Evolutionary conservation across 1,140 invertebrate species (phyloP).

Genomic region (Brachystomella parvula): DNA sequence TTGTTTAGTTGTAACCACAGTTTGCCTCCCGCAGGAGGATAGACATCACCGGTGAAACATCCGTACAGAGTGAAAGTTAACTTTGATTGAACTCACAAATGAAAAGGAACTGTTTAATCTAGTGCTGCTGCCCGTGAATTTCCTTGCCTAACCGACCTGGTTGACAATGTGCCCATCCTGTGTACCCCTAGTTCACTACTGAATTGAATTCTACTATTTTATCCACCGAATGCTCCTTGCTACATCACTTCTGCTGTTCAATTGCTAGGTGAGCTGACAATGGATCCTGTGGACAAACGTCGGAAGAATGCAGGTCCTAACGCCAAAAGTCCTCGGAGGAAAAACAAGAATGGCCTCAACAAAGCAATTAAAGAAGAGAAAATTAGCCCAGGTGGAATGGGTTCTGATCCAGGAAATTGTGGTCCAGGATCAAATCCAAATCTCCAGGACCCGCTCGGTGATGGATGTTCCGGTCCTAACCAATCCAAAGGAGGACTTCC

Average conservation of each 20-base stretch:
- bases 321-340: conserved; percentile 27
- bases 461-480: conserved; percentile 14
- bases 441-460: conserved; percentile 16
- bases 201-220: background rate
- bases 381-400: conserved; percentile 16
- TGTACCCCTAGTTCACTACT: too few species aligned
- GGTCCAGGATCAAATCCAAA: conserved; percentile 13
- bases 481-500: conserved; percentile 28
- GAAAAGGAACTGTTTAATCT: background rate
- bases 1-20: too few species aligned
- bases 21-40: too few species aligned
- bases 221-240: background rate
- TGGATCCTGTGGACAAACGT: conserved; percentile 30
- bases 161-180: too few species aligned
- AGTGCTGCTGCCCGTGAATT: background rate
- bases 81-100: too few species aligned
- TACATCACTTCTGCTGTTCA: background rate
- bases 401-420: conserved; percentile 23
- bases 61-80: too few species aligned
- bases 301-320: conserved; percentile 26
- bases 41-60: too few species aligned
- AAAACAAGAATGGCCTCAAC: conserved; percentile 36
- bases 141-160: background rate
- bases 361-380: conserved; percentile 32
- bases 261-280: conserved; percentile 1